Evolutionary conservation across 2,113 vertebrate genomes (phyloP).

Genomic region (Laterallus jamaicensis): DNA sequence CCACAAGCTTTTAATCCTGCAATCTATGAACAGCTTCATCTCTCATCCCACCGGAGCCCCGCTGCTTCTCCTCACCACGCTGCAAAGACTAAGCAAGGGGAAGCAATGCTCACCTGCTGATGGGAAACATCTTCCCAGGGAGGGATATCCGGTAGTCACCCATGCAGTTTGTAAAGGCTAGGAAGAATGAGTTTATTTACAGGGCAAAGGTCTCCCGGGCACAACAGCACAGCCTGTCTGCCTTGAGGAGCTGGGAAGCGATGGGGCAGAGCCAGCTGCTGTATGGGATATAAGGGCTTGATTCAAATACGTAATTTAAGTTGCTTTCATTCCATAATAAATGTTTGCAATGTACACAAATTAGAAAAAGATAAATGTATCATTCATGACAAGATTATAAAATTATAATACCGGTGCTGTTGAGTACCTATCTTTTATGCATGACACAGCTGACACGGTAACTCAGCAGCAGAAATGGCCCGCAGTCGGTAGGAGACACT

Average conservation of each 20-base stretch:
- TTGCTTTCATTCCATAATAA: background rate
- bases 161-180: background rate
- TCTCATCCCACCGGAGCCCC: background rate
- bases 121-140: background rate
- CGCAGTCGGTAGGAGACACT: background rate
- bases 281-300: background rate
- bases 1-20: background rate
- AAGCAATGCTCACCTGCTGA: accelerated
- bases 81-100: background rate
- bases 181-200: background rate
- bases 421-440: background rate
- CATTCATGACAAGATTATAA: background rate
- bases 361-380: background rate
- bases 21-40: background rate
- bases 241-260: background rate
- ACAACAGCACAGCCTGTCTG: accelerated
- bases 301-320: background rate
- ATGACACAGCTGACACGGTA: background rate
- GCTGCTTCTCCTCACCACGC: background rate
- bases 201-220: background rate
- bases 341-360: background rate
- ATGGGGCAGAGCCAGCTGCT: background rate
- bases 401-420: background rate
- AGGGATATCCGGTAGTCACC: background rate
- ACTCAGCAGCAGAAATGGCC: background rate